Evolutionary conservation across 2,888 invertebrate species (phyloP).

Genomic region (Augiades crinisus): DNA sequence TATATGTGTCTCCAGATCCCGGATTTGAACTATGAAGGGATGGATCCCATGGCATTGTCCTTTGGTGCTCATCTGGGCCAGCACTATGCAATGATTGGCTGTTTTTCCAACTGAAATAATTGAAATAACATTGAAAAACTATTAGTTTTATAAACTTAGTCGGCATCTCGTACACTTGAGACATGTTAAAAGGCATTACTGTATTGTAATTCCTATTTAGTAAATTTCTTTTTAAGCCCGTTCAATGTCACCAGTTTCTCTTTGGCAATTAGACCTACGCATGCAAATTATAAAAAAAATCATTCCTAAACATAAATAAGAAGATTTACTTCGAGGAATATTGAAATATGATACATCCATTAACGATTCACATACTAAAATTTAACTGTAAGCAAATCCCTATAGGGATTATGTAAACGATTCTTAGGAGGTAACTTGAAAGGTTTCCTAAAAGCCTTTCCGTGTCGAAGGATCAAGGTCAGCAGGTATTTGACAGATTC

Average conservation of each 20-base stretch:
- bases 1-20: conserved; percentile 91
- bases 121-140: neutral
- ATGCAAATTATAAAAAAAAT: too few species aligned
- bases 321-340: too few species aligned
- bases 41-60: conserved; percentile 92
- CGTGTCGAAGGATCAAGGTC: conserved; percentile 50
- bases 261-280: too few species aligned
- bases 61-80: conserved; percentile 92
- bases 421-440: conserved; percentile 32
- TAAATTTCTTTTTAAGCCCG: too few species aligned
- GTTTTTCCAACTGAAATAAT: conserved; percentile 91
- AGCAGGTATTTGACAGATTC: conserved; percentile 52
- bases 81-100: conserved; percentile 93
- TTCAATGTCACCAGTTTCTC: too few species aligned
- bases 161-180: too few species aligned
- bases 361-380: neutral
- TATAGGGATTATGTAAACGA: conserved; percentile 41
- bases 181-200: too few species aligned
- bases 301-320: too few species aligned
- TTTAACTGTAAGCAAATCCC: conserved; percentile 26
- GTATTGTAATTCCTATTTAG: too few species aligned
- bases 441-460: conserved; percentile 58
- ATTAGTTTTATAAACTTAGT: too few species aligned
- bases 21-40: conserved; percentile 93
- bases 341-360: too few species aligned